Evolutionary conservation across 2,888 invertebrate genomes (phyloP), one percentile per base, ranked within the genome.

Genomic region (Holacanthella duospinosa): DNA sequence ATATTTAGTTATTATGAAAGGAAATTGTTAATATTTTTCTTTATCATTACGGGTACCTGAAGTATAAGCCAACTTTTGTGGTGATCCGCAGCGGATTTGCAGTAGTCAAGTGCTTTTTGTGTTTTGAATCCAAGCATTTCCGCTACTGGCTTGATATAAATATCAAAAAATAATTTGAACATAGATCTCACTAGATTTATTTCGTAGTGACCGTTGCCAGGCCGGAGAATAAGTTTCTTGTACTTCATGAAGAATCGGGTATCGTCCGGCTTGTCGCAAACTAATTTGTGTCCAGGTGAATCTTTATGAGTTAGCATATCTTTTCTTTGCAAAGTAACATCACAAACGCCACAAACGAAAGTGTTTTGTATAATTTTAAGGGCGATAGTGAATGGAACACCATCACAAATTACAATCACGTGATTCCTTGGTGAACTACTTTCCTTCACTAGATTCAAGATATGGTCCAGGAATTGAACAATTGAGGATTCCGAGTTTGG

Each of bases 91-190:
- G 48, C 48, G 16, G 48, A 9, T 48, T 48, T 48, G 21, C 12
- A 48, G 21, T 48, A 48, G 4, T 48, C 21, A n/a, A 4, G 48
- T 4, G 48, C 48, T 48, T 21, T 48, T 4, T 9, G 19, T 4
- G 48, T 48, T 21, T 48, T 48, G 48, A n/a, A 48, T 9, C 48
- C 48, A n/a, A 48, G 19, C 4, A 9, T 9, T 4, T 4, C 4
- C 4, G 48, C 48, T 21, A 48, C 48, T n/a, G 48, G 48, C 4
- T 4, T 4, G 21, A 48, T 48, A 21, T 21, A 48, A 21, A 48
- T 21, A 48, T 48, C 48, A 21, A 48, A 48, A 48, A 48, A 48
- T 48, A 48, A n/a, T 48, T 48, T 48, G 48, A 48, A 48, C 6
- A 48, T 48, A 21, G 16, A 9, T n/a, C 48, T 9, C 16, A 48